Evolutionary conservation across 1,140 invertebrate genomes (phyloP).

Genomic region (Calliphora vicina): DNA sequence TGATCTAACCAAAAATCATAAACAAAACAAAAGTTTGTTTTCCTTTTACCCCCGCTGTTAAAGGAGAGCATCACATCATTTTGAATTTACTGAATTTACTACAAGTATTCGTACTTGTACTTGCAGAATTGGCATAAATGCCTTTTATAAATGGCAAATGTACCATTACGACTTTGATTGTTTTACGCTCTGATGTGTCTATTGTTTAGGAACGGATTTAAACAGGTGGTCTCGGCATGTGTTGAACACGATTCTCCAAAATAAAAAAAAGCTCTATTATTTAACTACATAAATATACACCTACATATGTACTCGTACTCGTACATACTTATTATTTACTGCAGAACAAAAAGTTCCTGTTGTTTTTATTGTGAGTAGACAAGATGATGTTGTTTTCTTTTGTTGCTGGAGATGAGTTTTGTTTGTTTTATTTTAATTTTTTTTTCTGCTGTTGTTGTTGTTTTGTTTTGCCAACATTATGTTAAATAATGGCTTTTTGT

Average conservation of each 20-base stretch:
- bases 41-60: not conserved
- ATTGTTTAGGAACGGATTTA: slow-evolving; percentile 37
- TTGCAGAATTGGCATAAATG: slow-evolving; percentile 27
- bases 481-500: not conserved
- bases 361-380: not conserved
- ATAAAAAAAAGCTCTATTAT: not conserved
- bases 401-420: not conserved
- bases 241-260: not conserved
- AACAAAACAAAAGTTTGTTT: not conserved
- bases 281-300: not conserved
- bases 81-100: too few relatives aligned
- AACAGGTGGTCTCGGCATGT: slow-evolving; percentile 41
- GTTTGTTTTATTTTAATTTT: not conserved
- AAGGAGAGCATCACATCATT: not conserved
- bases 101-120: not conserved
- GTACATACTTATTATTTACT: not conserved
- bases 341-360: not conserved
- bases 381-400: not conserved
- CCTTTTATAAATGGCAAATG: slow-evolving; percentile 30
- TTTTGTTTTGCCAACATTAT: slow-evolving; percentile 12
- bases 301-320: not conserved
- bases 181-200: slow-evolving; percentile 37
- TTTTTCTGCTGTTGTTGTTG: not conserved
- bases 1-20: not conserved
- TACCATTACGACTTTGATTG: slow-evolving; percentile 38